Evolutionary conservation across 2,797 vertebrate species (phyloP).

Genomic region (Anguilla obscura): DNA sequence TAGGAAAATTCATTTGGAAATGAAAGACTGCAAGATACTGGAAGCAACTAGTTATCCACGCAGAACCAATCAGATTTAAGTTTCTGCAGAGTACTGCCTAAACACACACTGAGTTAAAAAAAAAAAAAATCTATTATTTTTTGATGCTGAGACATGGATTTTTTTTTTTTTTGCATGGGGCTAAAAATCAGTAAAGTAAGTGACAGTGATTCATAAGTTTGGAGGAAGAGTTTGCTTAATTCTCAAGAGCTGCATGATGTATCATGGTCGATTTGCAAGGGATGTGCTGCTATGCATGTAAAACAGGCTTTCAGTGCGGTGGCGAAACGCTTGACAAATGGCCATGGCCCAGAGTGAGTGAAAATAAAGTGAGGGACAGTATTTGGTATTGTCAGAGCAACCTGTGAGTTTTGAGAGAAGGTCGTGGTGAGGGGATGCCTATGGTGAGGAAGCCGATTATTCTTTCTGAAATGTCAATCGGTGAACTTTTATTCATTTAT

Average conservation of each 20-base stretch:
- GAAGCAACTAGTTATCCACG: not conserved
- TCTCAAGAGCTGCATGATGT: not conserved
- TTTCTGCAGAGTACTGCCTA: not conserved
- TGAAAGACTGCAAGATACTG: not conserved
- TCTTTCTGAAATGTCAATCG: conserved; percentile 66
- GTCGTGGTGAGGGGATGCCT: not conserved
- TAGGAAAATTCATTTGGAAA: not conserved
- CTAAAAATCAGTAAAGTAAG: conserved; percentile 6
- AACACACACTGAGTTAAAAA: not conserved
- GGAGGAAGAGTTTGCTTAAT: not conserved
- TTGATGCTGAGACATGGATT: not conserved
- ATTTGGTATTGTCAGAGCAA: not conserved
- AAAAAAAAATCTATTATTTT: not conserved
- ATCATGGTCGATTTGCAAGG: conserved; percentile 7
- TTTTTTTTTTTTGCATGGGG: not conserved
- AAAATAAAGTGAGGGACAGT: not conserved
- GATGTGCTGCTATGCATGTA: not conserved
- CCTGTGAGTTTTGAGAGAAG: not conserved
- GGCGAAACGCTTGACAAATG: not conserved
- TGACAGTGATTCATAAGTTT: conserved; percentile 6
- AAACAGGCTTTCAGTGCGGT: conserved; percentile 5
- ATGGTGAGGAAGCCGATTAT: conserved; percentile 65
- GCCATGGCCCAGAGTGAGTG: not conserved
- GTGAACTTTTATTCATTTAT: conserved; percentile 65
- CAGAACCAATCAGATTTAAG: not conserved